phyloP scores from a whole-genome alignment of 2,113 vertebrate genomes.

The Trachemys scripta region DNA sequence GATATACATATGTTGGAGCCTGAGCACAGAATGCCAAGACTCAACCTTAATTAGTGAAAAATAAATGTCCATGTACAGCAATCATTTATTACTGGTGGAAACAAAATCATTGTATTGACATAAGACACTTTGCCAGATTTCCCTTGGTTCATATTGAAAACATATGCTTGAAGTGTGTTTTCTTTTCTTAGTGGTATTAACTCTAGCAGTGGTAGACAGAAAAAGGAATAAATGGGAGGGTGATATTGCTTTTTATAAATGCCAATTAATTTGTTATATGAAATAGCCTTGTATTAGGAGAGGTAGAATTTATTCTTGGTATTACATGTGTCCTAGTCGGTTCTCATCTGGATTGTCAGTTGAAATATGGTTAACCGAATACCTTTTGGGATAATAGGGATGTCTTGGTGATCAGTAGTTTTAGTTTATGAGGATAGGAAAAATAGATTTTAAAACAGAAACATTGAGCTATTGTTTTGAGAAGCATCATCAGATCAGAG shows the following conservation, averaged over 20 bases:
- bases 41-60: constrained; percentile 38
- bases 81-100: constrained; percentile 13
- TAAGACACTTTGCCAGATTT: constrained; percentile 32
- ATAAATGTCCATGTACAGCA: constrained; percentile 16
- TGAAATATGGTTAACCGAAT: constrained; percentile 26
- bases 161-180: constrained; percentile 62
- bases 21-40: constrained; percentile 18
- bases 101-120: constrained; percentile 27
- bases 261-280: constrained; percentile 60
- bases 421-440: constrained; percentile 66
- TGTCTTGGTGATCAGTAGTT: constrained; percentile 59
- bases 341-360: constrained; percentile 31
- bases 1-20: neutral
- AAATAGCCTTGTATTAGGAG: constrained; percentile 25
- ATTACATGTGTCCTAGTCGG: constrained; percentile 8
- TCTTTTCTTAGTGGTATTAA: constrained; percentile 32
- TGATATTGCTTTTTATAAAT: constrained; percentile 66
- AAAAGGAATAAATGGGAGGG: constrained; percentile 51
- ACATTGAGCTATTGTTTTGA: constrained; percentile 46
- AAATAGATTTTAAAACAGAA: constrained; percentile 65
- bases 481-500: constrained; percentile 53
- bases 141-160: constrained; percentile 70
- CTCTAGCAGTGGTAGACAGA: constrained; percentile 22
- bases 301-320: constrained; percentile 22
- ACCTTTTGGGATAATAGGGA: constrained; percentile 31